Percentiles rank a stretch among this genome's conserved stretches.
These are phyloP conservation scores for Menidia menidia DNA, from an alignment of 2,797 vertebrate genomes.

Conservation along the genomic window DNA sequence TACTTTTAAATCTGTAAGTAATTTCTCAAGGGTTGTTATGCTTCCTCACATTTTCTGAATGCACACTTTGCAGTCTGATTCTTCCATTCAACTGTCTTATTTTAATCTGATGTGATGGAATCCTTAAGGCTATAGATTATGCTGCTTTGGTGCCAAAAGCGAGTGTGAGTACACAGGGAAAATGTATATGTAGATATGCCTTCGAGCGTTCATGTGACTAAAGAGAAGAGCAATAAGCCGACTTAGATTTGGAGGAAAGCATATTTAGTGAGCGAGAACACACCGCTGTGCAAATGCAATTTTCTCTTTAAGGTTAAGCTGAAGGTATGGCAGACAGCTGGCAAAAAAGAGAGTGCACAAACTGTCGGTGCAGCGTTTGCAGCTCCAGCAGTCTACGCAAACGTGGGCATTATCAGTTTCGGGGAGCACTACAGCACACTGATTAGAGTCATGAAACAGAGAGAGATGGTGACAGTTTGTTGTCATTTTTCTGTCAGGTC, in stretches of 20 bases:
- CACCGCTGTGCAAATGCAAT: slow-evolving; percentile 27
- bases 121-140: slow-evolving; percentile 8
- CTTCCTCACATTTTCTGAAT: slow-evolving; percentile 27
- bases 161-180: background rate
- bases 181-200: background rate
- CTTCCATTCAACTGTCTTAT: slow-evolving; percentile 4
- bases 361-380: slow-evolving; percentile 26
- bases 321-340: slow-evolving; percentile 41
- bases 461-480: slow-evolving; percentile 16
- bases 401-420: slow-evolving; percentile 27
- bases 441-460: slow-evolving; percentile 41
- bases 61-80: slow-evolving; percentile 6
- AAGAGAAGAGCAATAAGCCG: slow-evolving; percentile 19
- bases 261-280: slow-evolving; percentile 12
- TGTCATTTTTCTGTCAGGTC: slow-evolving; percentile 24
- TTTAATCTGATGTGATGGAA: slow-evolving; percentile 13
- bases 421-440: slow-evolving; percentile 21
- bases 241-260: background rate
- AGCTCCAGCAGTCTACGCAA: slow-evolving; percentile 43
- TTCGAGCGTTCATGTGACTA: background rate
- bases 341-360: slow-evolving; percentile 47
- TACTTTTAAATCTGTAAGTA: slow-evolving; percentile 51
- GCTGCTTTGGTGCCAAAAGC: background rate
- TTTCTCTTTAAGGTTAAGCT: slow-evolving; percentile 62
- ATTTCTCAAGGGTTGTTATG: slow-evolving; percentile 42